A percentile compares a stretch with the other conserved stretches of the same genome.
phyloP scores from a whole-genome alignment of 2,888 invertebrate species.

The Phorcus lineatus region DNA sequence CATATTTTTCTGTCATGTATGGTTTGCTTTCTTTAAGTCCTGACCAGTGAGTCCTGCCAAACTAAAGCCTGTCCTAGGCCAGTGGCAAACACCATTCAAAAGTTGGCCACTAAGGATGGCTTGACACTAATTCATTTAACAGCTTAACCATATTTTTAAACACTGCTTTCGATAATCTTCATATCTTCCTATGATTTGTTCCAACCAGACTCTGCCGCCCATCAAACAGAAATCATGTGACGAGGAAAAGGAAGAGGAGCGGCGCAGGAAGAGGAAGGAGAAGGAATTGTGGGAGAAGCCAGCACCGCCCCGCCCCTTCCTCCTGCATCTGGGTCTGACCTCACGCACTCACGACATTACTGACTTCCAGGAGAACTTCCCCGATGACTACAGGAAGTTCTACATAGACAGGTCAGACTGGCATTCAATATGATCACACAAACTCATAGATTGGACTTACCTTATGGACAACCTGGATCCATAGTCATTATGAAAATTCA shows the following conservation, averaged over 20 bases:
- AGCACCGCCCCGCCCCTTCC: conserved; percentile 68
- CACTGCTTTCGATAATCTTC: too few relatives aligned
- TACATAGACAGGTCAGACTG: conserved; percentile 68
- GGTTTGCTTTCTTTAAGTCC: too few relatives aligned
- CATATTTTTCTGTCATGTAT: too few relatives aligned
- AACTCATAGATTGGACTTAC: neutral
- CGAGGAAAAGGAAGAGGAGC: conserved; percentile 52
- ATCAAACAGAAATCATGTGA: conserved; percentile 67
- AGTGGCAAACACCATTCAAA: too few relatives aligned
- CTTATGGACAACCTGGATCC: too few relatives aligned
- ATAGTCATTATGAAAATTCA: too few relatives aligned
- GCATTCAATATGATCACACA: too few relatives aligned
- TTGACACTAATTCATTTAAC: too few relatives aligned
- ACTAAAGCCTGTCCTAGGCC: too few relatives aligned
- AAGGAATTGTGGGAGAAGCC: conserved; percentile 69
- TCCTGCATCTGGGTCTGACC: conserved; percentile 74
- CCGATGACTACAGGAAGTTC: conserved; percentile 67
- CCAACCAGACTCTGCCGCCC: conserved; percentile 71
- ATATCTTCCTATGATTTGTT: neutral
- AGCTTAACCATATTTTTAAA: too few relatives aligned
- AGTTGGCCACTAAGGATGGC: too few relatives aligned
- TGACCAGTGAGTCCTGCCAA: too few relatives aligned
- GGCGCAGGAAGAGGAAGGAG: conserved; percentile 47
- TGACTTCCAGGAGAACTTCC: conserved; percentile 72
- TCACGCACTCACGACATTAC: conserved; percentile 72